Percentiles rank a stretch among this genome's conserved stretches.
phyloP scores from a whole-genome alignment of 2,888 invertebrate species.

The Luperina testacea region DNA sequence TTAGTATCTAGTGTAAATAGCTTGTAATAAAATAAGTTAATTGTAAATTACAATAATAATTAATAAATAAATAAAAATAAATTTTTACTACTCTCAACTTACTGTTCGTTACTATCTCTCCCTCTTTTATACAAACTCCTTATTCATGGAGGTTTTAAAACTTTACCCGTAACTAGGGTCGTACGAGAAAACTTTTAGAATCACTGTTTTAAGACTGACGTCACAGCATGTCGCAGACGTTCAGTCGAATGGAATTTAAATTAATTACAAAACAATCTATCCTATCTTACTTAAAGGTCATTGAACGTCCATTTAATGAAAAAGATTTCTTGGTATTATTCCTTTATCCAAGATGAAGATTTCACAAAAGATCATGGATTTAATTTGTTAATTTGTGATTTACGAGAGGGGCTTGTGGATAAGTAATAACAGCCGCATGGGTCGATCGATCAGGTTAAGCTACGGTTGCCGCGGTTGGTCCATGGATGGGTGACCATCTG shows the following conservation, averaged over 20 bases:
- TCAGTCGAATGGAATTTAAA: constrained; percentile 17
- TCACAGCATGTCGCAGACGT: constrained; percentile 12
- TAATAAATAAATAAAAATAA: too few species aligned
- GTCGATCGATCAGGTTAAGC: too few species aligned
- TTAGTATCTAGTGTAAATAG: too few species aligned
- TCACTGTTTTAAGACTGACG: not conserved
- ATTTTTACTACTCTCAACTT: not conserved
- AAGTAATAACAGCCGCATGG: too few species aligned
- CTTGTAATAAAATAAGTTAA: too few species aligned
- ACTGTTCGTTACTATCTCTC: not conserved
- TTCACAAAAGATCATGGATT: not conserved
- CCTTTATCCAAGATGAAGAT: not conserved
- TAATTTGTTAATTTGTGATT: not conserved
- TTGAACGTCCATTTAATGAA: constrained; percentile 5
- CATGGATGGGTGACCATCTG: too few species aligned
- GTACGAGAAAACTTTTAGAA: constrained; percentile 33
- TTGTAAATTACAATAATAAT: too few species aligned
- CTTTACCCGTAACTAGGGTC: not conserved
- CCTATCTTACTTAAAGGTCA: not conserved
- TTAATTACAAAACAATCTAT: constrained; percentile 34
- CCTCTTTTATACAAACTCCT: not conserved
- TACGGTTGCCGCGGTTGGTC: too few species aligned
- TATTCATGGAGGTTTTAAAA: not conserved
- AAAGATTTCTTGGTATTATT: not conserved
- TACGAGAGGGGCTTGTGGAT: too few species aligned